Conservation (phyloP, 2,113 vertebrate species). For the Puntigrus tetrazona region DNA sequence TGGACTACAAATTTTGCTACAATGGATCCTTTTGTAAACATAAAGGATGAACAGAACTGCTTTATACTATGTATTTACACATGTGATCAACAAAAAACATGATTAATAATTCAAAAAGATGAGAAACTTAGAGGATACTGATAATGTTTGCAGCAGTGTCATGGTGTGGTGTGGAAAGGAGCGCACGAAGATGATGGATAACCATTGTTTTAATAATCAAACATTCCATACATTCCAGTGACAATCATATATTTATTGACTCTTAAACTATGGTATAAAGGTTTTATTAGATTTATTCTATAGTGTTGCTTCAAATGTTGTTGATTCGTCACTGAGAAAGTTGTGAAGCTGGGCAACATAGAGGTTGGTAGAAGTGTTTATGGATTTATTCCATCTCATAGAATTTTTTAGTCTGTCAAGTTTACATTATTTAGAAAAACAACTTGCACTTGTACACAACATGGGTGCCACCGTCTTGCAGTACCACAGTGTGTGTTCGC, state of each 20-base stretch:
- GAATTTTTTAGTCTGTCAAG: too few species aligned
- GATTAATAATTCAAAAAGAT: neutral
- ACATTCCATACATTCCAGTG: too few species aligned
- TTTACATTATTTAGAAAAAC: too few species aligned
- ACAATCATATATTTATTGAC: neutral
- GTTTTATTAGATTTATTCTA: neutral
- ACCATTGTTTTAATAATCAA: too few species aligned
- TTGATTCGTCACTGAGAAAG: neutral
- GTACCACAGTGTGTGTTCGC: too few species aligned
- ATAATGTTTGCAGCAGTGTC: neutral
- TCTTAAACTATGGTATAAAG: neutral
- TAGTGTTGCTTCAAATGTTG: neutral
- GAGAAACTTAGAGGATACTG: neutral
- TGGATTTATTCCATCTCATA: too few species aligned
- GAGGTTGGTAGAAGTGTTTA: too few species aligned
- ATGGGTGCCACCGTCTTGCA: too few species aligned
- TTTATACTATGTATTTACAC: neutral
- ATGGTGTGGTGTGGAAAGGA: too few species aligned
- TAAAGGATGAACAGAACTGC: neutral
- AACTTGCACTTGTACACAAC: too few species aligned
- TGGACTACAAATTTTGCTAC: neutral
- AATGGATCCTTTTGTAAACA: neutral
- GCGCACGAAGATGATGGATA: too few species aligned
- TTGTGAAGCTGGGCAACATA: neutral
- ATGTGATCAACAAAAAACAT: neutral